Conservation (phyloP, 2,797 vertebrate species). For the Psittacula derbiana region DNA sequence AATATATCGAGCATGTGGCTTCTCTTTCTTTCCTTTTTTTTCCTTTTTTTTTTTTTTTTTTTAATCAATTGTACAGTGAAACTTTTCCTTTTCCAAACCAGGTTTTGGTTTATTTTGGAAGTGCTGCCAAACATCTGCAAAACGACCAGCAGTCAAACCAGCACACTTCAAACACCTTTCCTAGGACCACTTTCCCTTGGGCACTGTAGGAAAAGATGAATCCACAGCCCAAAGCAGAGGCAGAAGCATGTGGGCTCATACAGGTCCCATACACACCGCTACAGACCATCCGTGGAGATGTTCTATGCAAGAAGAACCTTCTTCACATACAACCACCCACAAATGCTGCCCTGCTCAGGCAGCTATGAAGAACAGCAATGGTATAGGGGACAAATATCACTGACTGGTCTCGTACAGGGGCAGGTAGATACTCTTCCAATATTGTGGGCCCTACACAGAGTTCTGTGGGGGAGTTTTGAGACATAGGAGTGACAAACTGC, state of each 20-base stretch:
- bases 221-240: neutral
- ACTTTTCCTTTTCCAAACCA: constrained; percentile 22
- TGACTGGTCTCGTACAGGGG: neutral
- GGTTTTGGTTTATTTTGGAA: constrained; percentile 48
- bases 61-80: neutral
- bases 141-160: neutral
- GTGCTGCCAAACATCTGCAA: neutral
- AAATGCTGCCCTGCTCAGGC: neutral
- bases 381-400: neutral
- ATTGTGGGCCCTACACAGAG: neutral
- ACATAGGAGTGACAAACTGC: neutral
- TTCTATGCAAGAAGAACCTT: neutral
- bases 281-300: neutral
- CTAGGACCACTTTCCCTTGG: neutral
- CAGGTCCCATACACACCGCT: neutral
- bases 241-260: neutral
- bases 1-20: constrained; percentile 71
- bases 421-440: neutral
- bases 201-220: neutral
- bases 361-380: neutral
- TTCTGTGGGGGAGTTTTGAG: neutral
- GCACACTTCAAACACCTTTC: neutral
- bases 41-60: neutral
- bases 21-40: constrained; percentile 18
- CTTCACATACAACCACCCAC: neutral